phyloP scores from a whole-genome alignment of 2,888 invertebrate genomes.

The Mantis religiosa region DNA sequence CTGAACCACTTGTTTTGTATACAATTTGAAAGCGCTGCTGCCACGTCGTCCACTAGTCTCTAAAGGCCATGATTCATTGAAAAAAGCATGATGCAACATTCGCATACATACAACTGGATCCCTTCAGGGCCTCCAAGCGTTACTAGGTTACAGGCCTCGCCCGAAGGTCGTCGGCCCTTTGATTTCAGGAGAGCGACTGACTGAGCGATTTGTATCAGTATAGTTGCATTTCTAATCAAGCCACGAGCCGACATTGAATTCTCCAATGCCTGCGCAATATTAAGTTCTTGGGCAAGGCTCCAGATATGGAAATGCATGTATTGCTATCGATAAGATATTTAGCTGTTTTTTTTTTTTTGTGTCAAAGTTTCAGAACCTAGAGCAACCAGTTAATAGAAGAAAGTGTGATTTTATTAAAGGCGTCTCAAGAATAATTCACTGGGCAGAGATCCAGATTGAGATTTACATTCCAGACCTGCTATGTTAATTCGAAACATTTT shows the following conservation, averaged over 20 bases:
- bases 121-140: background rate
- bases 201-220: background rate
- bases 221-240: background rate
- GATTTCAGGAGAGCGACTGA: background rate
- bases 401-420: too few species aligned
- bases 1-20: background rate
- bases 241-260: background rate
- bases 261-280: background rate
- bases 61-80: background rate
- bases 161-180: background rate
- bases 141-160: background rate
- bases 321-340: too few species aligned
- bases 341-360: too few species aligned
- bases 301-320: background rate
- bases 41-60: background rate
- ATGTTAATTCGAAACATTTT: too few species aligned
- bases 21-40: background rate
- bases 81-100: background rate
- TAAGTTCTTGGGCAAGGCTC: background rate
- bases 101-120: background rate
- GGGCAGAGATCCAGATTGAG: too few species aligned
- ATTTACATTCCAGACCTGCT: too few species aligned
- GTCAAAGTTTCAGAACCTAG: too few species aligned
- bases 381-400: too few species aligned
- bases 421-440: too few species aligned